Conservation (phyloP, 1,140 invertebrate genomes). For the Drosophila punjabiensis region DNA sequence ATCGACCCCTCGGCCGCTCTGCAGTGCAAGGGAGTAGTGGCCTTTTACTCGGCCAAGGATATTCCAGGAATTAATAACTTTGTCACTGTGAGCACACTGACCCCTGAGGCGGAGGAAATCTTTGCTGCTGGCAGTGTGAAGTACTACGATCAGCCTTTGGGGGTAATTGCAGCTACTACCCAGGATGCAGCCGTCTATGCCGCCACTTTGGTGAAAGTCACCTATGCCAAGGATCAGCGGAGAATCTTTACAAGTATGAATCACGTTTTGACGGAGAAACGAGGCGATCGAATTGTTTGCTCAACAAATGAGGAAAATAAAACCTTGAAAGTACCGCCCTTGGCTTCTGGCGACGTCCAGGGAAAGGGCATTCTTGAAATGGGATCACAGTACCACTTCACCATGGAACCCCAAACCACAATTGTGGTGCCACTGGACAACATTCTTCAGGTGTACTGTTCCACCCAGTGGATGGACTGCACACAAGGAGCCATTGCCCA, state of each 20-base stretch:
- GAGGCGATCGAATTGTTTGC: constrained; percentile 87
- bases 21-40: constrained; percentile 89
- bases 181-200: constrained; percentile 86
- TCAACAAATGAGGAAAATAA: constrained; percentile 85
- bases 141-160: constrained; percentile 91
- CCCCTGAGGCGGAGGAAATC: constrained; percentile 81
- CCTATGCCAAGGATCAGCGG: constrained; percentile 85
- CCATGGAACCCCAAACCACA: constrained; percentile 89
- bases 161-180: constrained; percentile 89
- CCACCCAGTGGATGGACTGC: constrained; percentile 90
- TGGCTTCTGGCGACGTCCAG: constrained; percentile 43
- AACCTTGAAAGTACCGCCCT: constrained; percentile 86
- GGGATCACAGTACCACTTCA: constrained; percentile 85
- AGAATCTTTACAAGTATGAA: constrained; percentile 77
- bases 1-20: constrained; percentile 87
- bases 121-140: constrained; percentile 86
- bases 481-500: constrained; percentile 88
- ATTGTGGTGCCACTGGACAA: constrained; percentile 87
- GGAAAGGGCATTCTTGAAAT: constrained; percentile 71
- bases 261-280: constrained; percentile 87
- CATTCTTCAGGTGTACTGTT: constrained; percentile 88
- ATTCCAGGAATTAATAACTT: constrained; percentile 90
- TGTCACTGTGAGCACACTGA: constrained; percentile 56
- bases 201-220: constrained; percentile 89
- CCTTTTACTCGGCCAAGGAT: constrained; percentile 90